These are phyloP conservation scores for Nyctibius bracteatus DNA, from an alignment of 2,113 vertebrate species.

Conservation along the genomic window DNA sequence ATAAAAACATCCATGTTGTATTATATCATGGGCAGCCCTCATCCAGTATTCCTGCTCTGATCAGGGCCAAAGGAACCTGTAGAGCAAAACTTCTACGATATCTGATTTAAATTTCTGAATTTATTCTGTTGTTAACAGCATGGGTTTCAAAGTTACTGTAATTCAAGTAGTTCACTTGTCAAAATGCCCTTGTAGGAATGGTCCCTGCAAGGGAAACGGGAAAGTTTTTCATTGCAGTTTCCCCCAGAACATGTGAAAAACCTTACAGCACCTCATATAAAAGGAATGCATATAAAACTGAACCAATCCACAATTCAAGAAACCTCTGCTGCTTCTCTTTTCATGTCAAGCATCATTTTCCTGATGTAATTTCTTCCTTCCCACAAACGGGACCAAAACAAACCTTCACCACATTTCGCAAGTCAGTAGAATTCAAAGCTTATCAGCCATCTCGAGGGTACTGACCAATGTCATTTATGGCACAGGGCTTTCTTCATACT, in stretches of 20 bases:
- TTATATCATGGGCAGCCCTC: not conserved
- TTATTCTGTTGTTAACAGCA: not conserved
- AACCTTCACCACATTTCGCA: not conserved
- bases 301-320: not conserved
- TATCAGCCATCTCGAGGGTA: not conserved
- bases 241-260: not conserved
- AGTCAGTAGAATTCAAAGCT: not conserved
- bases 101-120: not conserved
- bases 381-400: not conserved
- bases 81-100: not conserved
- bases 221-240: not conserved
- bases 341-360: not conserved
- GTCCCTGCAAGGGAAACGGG: not conserved
- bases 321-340: not conserved
- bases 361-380: conserved; percentile 14
- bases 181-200: not conserved
- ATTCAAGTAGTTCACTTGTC: not conserved
- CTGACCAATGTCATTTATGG: not conserved
- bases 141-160: not conserved
- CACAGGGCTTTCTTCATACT: not conserved
- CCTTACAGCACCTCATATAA: not conserved
- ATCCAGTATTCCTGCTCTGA: not conserved
- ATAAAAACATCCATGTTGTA: not conserved
- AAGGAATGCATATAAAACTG: not conserved
- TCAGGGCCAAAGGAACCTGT: not conserved